phyloP scores from a whole-genome alignment of 2,888 invertebrate genomes.

The Empis livida region DNA sequence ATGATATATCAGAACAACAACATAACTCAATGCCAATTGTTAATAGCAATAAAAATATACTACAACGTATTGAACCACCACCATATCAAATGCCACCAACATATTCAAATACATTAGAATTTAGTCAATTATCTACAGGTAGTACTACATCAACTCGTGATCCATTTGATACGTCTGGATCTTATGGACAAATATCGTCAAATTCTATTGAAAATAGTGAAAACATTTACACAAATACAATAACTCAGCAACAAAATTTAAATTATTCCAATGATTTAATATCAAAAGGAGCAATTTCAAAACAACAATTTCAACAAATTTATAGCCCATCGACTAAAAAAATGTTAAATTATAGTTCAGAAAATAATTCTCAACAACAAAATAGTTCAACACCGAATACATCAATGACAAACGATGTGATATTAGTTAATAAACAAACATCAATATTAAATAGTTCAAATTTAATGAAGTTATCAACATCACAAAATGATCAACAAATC shows the following conservation, averaged over 20 bases:
- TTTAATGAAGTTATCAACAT: too few species aligned
- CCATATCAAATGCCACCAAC: constrained; percentile 43
- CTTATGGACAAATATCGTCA: constrained; percentile 16
- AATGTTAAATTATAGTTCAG: not conserved
- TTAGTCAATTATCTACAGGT: constrained; percentile 17
- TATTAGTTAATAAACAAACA: too few species aligned
- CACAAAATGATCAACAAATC: too few species aligned
- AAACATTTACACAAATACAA: not conserved
- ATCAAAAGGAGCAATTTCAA: constrained; percentile 11
- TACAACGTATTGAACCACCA: constrained; percentile 33
- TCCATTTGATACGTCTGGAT: constrained; percentile 53
- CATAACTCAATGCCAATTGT: constrained; percentile 14
- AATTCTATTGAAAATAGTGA: not conserved
- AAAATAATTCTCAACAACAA: not conserved
- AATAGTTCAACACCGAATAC: too few species aligned
- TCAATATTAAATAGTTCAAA: too few species aligned
- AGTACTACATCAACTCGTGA: constrained; percentile 29
- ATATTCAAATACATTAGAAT: constrained; percentile 39
- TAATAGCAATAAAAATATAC: constrained; percentile 14
- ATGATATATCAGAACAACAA: constrained; percentile 12
- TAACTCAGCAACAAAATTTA: not conserved
- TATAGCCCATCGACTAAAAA: constrained; percentile 2
- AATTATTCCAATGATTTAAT: not conserved
- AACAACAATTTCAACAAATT: constrained; percentile 5
- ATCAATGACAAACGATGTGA: too few species aligned